Percentiles rank a stretch among this genome's conserved stretches.
These are phyloP conservation scores for Acrobasis repandana DNA, from an alignment of 2,888 invertebrate genomes.

Conservation along the genomic window DNA sequence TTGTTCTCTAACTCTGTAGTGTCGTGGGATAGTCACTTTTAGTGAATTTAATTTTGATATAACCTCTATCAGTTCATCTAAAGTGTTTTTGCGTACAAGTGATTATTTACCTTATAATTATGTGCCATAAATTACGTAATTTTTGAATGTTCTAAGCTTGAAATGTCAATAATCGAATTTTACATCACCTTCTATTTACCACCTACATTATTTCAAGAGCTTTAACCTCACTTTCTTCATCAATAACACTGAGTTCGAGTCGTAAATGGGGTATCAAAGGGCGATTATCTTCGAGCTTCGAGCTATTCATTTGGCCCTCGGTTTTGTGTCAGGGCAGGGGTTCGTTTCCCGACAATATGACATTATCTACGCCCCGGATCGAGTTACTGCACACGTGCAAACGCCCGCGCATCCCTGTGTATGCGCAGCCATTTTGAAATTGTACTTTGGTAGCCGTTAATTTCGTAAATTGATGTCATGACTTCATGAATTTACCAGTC, in stretches of 20 bases:
- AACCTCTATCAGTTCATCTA: slow-evolving; percentile 21
- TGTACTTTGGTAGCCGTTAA: background rate
- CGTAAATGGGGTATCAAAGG: slow-evolving; percentile 27
- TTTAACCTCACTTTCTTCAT: slow-evolving; percentile 17
- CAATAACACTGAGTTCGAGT: slow-evolving; percentile 10
- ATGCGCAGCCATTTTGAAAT: slow-evolving; percentile 10
- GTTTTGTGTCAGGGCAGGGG: slow-evolving; percentile 39
- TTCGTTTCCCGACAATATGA: slow-evolving; percentile 46
- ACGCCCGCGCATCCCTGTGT: slow-evolving; percentile 34
- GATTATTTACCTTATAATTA: slow-evolving; percentile 19
- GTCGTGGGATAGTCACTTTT: slow-evolving; percentile 38
- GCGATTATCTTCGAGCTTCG: slow-evolving; percentile 29
- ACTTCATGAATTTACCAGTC: background rate
- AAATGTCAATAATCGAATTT: slow-evolving; percentile 18
- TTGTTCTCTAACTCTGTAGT: slow-evolving; percentile 34
- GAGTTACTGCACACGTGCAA: slow-evolving; percentile 65
- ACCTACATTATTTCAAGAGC: background rate
- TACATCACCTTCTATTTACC: background rate
- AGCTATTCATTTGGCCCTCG: slow-evolving; percentile 46
- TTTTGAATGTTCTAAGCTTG: background rate
- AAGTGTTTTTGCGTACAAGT: slow-evolving; percentile 21
- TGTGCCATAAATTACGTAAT: slow-evolving; percentile 16
- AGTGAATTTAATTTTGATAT: slow-evolving; percentile 21
- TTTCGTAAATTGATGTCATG: background rate
- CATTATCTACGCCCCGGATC: slow-evolving; percentile 59